Conservation (phyloP, 1,140 invertebrate species). For the Lepidurus couesii region DNA sequence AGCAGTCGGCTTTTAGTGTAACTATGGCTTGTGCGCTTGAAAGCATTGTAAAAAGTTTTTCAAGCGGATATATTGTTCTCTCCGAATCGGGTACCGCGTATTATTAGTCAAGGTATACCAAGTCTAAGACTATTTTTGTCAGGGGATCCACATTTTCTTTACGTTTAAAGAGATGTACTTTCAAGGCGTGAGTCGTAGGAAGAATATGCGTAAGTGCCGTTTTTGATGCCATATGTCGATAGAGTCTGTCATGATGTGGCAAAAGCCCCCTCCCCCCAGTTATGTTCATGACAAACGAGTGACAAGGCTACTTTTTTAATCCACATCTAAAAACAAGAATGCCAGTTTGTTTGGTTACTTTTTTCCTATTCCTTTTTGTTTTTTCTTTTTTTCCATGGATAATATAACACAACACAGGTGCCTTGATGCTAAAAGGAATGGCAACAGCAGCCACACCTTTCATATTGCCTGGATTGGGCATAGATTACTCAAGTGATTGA, state of each 20-base stretch:
- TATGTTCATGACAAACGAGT: no score
- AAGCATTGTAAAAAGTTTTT: slow-evolving; percentile 12
- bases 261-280: no score
- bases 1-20: background rate
- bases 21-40: slow-evolving; percentile 17
- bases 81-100: background rate
- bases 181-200: no score
- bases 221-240: no score
- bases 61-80: background rate
- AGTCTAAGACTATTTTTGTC: no score
- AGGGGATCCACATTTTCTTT: no score
- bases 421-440: background rate
- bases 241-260: no score
- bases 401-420: background rate
- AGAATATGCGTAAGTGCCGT: no score
- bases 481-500: slow-evolving; percentile 6
- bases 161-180: no score
- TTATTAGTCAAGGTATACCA: no score
- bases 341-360: background rate
- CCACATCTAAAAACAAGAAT: no score
- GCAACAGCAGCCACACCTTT: background rate
- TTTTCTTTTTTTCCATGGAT: background rate
- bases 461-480: background rate
- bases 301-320: no score
- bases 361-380: background rate